Base-by-base conservation (phyloP, 2,888 invertebrate species). In the Philereme vetulata region DNA sequence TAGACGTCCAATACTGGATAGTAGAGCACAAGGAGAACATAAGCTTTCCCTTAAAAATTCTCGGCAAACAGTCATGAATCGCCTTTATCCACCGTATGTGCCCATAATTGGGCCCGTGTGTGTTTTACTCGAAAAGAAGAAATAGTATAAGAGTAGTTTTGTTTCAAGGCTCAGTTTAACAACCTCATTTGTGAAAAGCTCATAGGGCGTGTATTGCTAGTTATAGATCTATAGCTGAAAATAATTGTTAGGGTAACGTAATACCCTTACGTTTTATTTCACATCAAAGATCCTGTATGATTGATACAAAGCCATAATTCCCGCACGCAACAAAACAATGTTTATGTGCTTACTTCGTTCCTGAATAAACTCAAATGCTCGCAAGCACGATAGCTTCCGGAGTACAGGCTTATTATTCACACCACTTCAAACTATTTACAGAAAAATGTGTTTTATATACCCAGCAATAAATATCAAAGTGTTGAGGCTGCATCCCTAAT, bases 381-480 rank as follows among this genome's bases (percentile, higher is more conserved):
- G 62, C 63, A 63, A 60, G 77, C 80, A 78, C 75, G 69, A 72
- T 65, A 71, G 77, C 79, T 82, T 84, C 84, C 82, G 78, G 78
- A 70, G 65, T 66, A 64, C 57, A 21, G 40, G 61, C 52, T 60
- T 61, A 62, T 66, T 59, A 62, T 43, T 10, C 35, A 56, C 10
- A 35, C 56, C 40, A 32, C 58, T 43, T 40, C 38, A 38, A 38
- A 38, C 38, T 38, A 38, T 7, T 8, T 8, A 8, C 38, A 47
- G 60, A 44, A 65, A 71, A 72, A 60, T 76, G 67, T 62, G 64
- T 69, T 69, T 69, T 77, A 78, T 66, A 47, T 33, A 54, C 10
- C 64, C 43, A 11, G 5, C 34, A 8, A 61, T 77, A 77, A 70
- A 75, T 68, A 56, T 66, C 62, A 72, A 54, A 74, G 70, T 80